Base-by-base conservation (phyloP, 2,888 invertebrate species). In the Herminia tarsipennalis region DNA sequence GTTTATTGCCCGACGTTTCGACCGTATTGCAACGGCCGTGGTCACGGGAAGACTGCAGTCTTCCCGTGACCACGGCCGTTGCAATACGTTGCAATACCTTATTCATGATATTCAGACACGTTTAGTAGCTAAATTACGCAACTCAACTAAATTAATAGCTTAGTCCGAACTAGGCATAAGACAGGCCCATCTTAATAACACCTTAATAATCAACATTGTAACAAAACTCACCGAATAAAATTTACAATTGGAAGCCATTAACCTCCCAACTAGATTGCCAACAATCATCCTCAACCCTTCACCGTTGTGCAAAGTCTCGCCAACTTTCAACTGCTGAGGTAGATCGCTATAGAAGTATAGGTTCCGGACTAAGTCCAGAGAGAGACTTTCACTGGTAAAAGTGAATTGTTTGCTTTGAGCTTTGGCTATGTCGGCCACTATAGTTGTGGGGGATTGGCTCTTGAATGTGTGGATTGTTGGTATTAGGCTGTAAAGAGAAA, bases 231-330 rank as follows among this genome's bases (percentile, higher is more conserved):
- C 95, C 71, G 94, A 93, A 64, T 94, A 92, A 81, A 93, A 90
- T 83, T 94, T 96, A 36, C 94, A 94, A 47, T 93, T 92, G 1
- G 95, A 93, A 2, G 93, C 86, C 71, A 94, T 84, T 17, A 96
- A 72, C 8, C 65, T 74, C n/a, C 66, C 73, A 49, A 84, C 60
- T 14, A 91, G 39, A 44, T 82, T 82, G 0, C 78, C 81, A 0
- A 90, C 60, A 0, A 81, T 55, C 2, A 66, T 59, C 30, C 57
- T 76, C 47, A 89, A 41, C 5, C 70, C 60, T 0, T 74, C 77
- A 0, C 22, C 22, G 6, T 67, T 56, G 0, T 50, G 50, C 22
- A 74, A 12, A 1, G 30, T 40, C 0, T 58, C 66, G 0, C 76
- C 74, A 1, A 34, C 47, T 25, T 62, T 79, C 57, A 89, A 39